A percentile compares a stretch with the other conserved stretches of the same genome.
Evolutionary conservation across 2,113 vertebrate genomes (phyloP).

Genomic region (Grantiella picta): DNA sequence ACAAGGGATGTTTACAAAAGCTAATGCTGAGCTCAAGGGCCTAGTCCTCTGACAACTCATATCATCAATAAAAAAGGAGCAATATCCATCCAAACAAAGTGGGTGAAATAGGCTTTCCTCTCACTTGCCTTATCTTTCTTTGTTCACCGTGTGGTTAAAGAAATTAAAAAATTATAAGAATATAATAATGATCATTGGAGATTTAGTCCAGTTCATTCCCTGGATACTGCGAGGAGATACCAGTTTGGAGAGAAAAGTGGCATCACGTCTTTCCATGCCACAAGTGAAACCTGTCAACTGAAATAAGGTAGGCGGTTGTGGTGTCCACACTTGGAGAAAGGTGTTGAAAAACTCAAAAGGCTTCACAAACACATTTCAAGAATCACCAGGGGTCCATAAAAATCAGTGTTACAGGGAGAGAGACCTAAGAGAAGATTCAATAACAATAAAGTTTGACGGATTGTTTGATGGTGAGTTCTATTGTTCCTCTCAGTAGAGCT

Average conservation of each 20-base stretch:
- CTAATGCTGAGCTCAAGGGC: fast-evolving
- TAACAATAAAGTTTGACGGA: not conserved
- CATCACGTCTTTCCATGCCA: not conserved
- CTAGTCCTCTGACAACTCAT: not conserved
- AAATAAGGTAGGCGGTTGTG: not conserved
- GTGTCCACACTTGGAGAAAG: not conserved
- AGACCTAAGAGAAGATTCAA: not conserved
- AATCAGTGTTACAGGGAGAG: not conserved
- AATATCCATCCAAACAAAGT: not conserved
- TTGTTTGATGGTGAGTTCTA: not conserved
- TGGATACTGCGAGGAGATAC: not conserved
- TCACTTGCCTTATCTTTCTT: not conserved
- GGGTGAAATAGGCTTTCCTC: not conserved
- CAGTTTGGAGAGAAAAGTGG: not conserved
- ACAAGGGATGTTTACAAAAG: not conserved
- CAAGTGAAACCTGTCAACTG: not conserved
- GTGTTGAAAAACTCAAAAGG: not conserved
- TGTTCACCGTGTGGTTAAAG: not conserved
- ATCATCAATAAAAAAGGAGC: not conserved
- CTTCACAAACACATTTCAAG: not conserved
- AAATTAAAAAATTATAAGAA: fast-evolving
- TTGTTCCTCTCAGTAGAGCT: not conserved
- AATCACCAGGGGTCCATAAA: not conserved
- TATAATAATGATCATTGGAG: fast-evolving
- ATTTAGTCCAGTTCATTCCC: not conserved